A percentile compares a stretch with the other conserved stretches of the same genome.
These are phyloP conservation scores for Eumacrocentrus americanus DNA, from an alignment of 2,888 invertebrate species.

Conservation along the genomic window DNA sequence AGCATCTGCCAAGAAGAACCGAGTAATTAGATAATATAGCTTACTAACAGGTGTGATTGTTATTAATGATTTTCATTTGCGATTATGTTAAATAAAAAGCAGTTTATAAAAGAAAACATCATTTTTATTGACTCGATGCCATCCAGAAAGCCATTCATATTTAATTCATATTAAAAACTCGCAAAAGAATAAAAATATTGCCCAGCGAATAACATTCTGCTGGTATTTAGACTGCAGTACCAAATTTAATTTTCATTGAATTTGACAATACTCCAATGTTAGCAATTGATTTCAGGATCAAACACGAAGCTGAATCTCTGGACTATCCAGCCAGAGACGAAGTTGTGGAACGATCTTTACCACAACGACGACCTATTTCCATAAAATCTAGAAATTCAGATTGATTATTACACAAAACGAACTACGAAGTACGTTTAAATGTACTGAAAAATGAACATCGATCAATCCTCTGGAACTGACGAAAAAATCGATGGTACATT, in stretches of 20 bases:
- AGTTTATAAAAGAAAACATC: slow-evolving; percentile 29
- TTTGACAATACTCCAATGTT: not conserved
- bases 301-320: slow-evolving; percentile 4
- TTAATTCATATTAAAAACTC: too few species aligned
- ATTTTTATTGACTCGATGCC: slow-evolving; percentile 9
- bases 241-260: slow-evolving; percentile 15
- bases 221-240: too few species aligned
- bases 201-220: too few species aligned
- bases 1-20: slow-evolving; percentile 60
- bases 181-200: too few species aligned
- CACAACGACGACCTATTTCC: slow-evolving; percentile 17
- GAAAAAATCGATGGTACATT: slow-evolving; percentile 21
- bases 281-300: slow-evolving; percentile 25
- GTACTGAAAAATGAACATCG: not conserved
- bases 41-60: slow-evolving; percentile 58
- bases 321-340: slow-evolving; percentile 24
- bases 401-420: slow-evolving; percentile 20
- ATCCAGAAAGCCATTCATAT: not conserved
- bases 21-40: slow-evolving; percentile 43
- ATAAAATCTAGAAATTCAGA: slow-evolving; percentile 23
- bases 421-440: not conserved
- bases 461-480: slow-evolving; percentile 2
- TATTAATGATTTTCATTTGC: slow-evolving; percentile 44
- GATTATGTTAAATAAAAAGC: slow-evolving; percentile 51
- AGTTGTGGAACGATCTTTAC: slow-evolving; percentile 15